phyloP scores from a whole-genome alignment of 2,797 vertebrate genomes.

The Chiropotes sagulatus region DNA sequence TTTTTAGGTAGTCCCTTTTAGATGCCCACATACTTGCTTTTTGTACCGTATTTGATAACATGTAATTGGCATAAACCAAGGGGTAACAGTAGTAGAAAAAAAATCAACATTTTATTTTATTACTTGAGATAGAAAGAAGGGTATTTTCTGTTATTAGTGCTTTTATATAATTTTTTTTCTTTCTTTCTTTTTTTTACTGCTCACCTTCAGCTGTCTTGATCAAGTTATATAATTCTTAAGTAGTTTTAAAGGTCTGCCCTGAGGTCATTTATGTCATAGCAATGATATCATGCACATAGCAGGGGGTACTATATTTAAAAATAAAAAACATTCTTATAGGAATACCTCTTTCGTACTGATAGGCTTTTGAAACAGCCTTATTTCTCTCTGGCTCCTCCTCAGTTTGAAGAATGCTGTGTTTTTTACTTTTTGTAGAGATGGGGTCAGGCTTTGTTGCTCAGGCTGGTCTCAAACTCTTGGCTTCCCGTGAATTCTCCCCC shows the following conservation, averaged over 20 bases:
- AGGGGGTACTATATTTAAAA: not conserved
- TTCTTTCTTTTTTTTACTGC: too few species aligned
- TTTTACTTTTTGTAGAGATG: too few species aligned
- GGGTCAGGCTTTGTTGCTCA: too few species aligned
- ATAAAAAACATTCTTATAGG: not conserved
- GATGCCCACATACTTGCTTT: not conserved
- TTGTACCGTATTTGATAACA: not conserved
- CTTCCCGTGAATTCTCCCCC: too few species aligned
- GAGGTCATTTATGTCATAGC: not conserved
- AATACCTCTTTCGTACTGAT: not conserved
- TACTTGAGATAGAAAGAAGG: conserved; percentile 35
- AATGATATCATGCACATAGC: not conserved
- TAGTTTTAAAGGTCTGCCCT: not conserved
- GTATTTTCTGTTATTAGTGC: not conserved
- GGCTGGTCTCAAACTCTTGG: too few species aligned
- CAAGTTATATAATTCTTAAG: not conserved
- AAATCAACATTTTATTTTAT: not conserved
- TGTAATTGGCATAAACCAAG: not conserved
- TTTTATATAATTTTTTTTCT: conserved; percentile 30
- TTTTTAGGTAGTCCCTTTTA: not conserved
- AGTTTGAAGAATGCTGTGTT: not conserved
- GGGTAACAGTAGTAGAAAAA: not conserved
- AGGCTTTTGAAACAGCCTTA: not conserved
- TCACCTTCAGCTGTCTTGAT: too few species aligned
- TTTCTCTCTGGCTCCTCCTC: not conserved